These are phyloP conservation scores for Cerceris rybyensis DNA, from an alignment of 2,888 invertebrate genomes.

Conservation along the genomic window DNA sequence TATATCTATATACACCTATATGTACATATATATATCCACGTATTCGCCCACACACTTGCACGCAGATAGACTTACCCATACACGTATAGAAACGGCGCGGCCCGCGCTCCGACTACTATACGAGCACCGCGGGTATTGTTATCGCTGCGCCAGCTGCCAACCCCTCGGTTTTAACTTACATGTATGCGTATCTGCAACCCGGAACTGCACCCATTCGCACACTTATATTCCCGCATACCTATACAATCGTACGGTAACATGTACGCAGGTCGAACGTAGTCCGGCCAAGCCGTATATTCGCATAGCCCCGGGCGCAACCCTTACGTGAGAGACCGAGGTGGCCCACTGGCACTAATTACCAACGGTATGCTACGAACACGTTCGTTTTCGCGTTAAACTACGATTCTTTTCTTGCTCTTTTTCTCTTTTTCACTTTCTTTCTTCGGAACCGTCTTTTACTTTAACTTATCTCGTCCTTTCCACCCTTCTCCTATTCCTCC, in stretches of 20 bases:
- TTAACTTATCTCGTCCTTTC: neutral
- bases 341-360: conserved; percentile 57
- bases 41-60: too few relatives aligned
- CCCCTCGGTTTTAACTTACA: conserved; percentile 57
- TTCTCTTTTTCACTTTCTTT: neutral
- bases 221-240: neutral
- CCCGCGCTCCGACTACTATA: conserved; percentile 66
- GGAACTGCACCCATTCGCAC: conserved; percentile 37
- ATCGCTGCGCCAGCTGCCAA: conserved; percentile 74
- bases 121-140: conserved; percentile 75
- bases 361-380: conserved; percentile 33
- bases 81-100: conserved; percentile 42
- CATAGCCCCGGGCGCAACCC: conserved; percentile 38
- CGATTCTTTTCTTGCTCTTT: neutral
- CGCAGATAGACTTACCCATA: conserved; percentile 24
- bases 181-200: conserved; percentile 48
- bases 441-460: neutral
- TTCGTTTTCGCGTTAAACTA: conserved; percentile 18
- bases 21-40: neutral
- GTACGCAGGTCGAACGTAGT: conserved; percentile 4
- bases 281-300: conserved; percentile 15
- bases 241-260: neutral
- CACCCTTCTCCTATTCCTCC: neutral
- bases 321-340: conserved; percentile 41
- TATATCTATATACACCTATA: conserved; percentile 34